These are phyloP conservation scores for Acyrthosiphon pisum DNA, from an alignment of 1,140 invertebrate genomes.

Conservation along the genomic window DNA sequence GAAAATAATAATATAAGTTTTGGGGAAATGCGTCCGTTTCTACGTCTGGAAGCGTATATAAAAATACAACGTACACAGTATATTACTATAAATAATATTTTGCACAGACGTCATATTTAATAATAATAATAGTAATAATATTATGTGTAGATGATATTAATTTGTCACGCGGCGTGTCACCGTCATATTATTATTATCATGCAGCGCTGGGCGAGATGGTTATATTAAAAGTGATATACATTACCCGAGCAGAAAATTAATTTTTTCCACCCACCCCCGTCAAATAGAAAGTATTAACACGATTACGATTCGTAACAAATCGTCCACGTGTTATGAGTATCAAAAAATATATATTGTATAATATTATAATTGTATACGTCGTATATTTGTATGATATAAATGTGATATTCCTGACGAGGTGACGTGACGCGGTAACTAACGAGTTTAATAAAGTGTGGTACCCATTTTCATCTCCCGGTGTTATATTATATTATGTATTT, in stretches of 20 bases:
- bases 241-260: conserved; percentile 9
- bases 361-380: background rate
- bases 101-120: background rate
- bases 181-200: conserved; percentile 2
- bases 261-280: background rate
- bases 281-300: background rate
- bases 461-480: background rate
- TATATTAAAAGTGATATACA: conserved; percentile 13
- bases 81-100: conserved; percentile 13
- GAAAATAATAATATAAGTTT: background rate
- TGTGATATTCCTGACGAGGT: background rate
- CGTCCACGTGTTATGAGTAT: background rate
- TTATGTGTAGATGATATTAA: conserved; percentile 3
- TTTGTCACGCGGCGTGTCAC: background rate
- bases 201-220: background rate
- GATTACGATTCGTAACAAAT: background rate
- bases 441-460: background rate
- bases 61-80: background rate
- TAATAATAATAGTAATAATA: conserved; percentile 4
- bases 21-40: background rate
- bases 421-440: background rate
- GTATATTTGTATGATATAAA: background rate
- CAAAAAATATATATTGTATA: background rate
- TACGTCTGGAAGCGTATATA: background rate
- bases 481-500: background rate